Evolutionary conservation across 2,113 vertebrate genomes (phyloP).

Genomic region (Ciconia boyciana): DNA sequence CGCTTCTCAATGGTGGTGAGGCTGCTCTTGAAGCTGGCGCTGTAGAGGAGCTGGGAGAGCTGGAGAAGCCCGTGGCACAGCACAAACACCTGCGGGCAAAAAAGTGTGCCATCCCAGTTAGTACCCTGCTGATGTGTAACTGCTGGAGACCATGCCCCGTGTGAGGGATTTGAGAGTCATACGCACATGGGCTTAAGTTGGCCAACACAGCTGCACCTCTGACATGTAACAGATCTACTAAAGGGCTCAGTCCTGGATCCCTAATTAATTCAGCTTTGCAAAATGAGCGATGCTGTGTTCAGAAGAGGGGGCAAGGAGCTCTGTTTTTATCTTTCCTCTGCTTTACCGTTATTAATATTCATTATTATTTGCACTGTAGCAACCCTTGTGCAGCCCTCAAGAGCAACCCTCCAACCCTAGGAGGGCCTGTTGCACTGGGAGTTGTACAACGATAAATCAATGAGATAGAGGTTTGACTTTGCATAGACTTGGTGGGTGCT

Average conservation of each 20-base stretch:
- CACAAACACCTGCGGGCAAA: constrained; percentile 84
- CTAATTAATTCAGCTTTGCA: not conserved
- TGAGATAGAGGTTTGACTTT: not conserved
- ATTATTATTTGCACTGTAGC: not conserved
- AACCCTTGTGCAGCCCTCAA: no score
- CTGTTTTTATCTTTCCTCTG: not conserved
- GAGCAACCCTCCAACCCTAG: not conserved
- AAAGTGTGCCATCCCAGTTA: not conserved
- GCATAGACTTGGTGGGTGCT: not conserved
- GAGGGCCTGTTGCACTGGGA: not conserved
- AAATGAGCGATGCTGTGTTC: fast-evolving
- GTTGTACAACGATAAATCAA: not conserved
- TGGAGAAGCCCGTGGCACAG: constrained; percentile 92
- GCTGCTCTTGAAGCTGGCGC: constrained; percentile 95
- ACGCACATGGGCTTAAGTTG: fast-evolving
- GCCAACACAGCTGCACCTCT: not conserved
- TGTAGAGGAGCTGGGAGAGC: constrained; percentile 92
- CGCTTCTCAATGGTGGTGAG: constrained; percentile 96
- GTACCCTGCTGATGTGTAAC: not conserved
- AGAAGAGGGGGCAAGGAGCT: not conserved
- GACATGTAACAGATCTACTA: not conserved
- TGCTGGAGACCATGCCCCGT: not conserved
- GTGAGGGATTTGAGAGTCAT: fast-evolving
- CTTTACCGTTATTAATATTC: not conserved
- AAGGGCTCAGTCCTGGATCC: not conserved